Conservation (phyloP, 2,888 invertebrate genomes). For the Ecliptopera silaceata region DNA sequence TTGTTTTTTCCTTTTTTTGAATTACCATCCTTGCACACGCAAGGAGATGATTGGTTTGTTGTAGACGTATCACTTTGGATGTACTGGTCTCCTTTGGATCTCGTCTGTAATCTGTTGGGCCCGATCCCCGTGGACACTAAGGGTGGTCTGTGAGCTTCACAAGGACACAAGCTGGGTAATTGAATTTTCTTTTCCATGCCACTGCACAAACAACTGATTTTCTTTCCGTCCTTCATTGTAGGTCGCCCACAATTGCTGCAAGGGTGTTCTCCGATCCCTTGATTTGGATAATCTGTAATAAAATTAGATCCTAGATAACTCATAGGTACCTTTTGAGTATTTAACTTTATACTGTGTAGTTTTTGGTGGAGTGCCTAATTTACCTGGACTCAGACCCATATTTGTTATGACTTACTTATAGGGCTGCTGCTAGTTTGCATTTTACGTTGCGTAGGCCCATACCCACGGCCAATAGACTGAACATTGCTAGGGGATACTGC, state of each 20-base stretch:
- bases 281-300: neutral
- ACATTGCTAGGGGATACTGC: neutral
- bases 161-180: conserved; percentile 18
- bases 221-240: conserved; percentile 11
- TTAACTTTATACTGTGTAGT: too few relatives aligned
- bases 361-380: too few relatives aligned
- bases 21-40: neutral
- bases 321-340: too few relatives aligned
- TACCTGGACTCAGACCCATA: neutral
- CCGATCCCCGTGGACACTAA: neutral
- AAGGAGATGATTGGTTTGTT: conserved; percentile 3
- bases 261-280: conserved; percentile 2
- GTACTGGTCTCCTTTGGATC: neutral
- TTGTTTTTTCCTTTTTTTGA: conserved; percentile 30
- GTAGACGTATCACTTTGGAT: neutral
- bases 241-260: conserved; percentile 24
- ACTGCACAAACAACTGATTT: conserved; percentile 21
- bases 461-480: neutral
- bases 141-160: conserved; percentile 17
- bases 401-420: neutral
- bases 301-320: too few relatives aligned
- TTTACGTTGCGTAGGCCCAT: neutral
- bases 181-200: conserved; percentile 26
- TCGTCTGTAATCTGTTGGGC: neutral
- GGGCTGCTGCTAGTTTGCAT: neutral